Conservation (phyloP, 2,113 vertebrate species). For the Neodontobutis hainanensis region DNA sequence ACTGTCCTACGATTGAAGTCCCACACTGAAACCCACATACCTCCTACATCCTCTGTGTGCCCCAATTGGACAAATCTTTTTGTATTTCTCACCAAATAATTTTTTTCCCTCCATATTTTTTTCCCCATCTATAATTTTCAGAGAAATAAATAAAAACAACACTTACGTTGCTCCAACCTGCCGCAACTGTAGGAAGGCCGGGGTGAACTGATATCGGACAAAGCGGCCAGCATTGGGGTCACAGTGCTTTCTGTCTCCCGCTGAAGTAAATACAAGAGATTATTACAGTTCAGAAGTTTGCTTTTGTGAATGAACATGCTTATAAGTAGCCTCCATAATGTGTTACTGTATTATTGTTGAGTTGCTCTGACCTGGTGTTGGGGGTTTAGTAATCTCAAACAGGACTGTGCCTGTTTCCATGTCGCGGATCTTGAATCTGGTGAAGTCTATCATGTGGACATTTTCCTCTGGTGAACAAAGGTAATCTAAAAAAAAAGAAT, state of each 20-base stretch:
- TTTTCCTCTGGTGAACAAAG: slow-evolving; percentile 95
- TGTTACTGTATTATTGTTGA: not conserved
- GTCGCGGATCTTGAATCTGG: slow-evolving; percentile 97
- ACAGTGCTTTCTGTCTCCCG: slow-evolving; percentile 84
- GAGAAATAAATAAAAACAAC: not conserved
- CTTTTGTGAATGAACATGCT: not conserved
- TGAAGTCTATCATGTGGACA: slow-evolving; percentile 97
- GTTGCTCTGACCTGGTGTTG: slow-evolving; percentile 80
- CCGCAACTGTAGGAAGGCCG: slow-evolving; percentile 92
- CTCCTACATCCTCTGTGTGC: slow-evolving; percentile 41
- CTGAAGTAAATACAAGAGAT: slow-evolving; percentile 46
- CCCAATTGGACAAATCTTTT: slow-evolving; percentile 3
- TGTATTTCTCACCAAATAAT: not conserved
- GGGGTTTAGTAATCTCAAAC: slow-evolving; percentile 97
- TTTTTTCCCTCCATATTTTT: not conserved
- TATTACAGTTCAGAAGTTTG: not conserved
- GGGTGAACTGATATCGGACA: slow-evolving; percentile 97
- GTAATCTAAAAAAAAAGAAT: slow-evolving; percentile 83
- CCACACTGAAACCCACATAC: slow-evolving; percentile 34
- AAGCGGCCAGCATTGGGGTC: slow-evolving; percentile 95
- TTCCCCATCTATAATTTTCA: not conserved
- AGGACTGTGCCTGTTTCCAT: slow-evolving; percentile 97
- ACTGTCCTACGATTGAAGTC: slow-evolving; percentile 24
- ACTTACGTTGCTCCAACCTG: slow-evolving; percentile 99
- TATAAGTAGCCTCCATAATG: not conserved